These are phyloP conservation scores for Phalacrocorax carbo DNA, from an alignment of 2,113 vertebrate genomes.

Conservation along the genomic window DNA sequence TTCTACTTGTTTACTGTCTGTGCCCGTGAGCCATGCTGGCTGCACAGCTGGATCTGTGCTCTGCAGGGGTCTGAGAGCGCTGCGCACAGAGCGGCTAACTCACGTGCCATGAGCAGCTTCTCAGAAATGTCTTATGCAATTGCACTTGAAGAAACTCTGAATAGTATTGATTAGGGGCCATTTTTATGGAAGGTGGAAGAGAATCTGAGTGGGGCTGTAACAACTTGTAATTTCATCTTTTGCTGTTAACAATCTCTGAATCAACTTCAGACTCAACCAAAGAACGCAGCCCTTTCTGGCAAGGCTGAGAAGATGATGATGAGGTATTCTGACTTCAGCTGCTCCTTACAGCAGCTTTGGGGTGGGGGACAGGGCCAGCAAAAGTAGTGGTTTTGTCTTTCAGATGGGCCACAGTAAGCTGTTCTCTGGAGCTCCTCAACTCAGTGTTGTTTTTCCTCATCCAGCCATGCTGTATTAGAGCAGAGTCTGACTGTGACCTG, in stretches of 20 bases:
- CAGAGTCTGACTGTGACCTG: background rate
- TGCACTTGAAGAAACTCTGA: background rate
- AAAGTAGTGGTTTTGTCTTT: background rate
- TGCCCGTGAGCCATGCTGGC: background rate
- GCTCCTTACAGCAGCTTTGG: background rate
- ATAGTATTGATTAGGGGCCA: background rate
- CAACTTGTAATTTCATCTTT: background rate
- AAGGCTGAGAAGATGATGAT: background rate
- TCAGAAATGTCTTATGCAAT: rapidly evolving
- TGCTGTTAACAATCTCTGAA: background rate
- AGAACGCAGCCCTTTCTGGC: background rate
- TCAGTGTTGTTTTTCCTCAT: rapidly evolving
- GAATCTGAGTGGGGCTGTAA: background rate
- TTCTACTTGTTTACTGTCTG: background rate
- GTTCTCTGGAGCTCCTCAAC: background rate
- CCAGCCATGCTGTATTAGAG: rapidly evolving
- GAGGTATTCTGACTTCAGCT: background rate
- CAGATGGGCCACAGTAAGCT: background rate
- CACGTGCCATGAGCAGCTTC: background rate
- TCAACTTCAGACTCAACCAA: background rate
- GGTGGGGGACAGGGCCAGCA: background rate
- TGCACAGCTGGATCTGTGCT: background rate
- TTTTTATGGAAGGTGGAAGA: background rate
- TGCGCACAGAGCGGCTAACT: background rate
- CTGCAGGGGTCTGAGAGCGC: background rate